phyloP scores from a whole-genome alignment of 2,888 invertebrate species.

The Augochlorella aurata region DNA sequence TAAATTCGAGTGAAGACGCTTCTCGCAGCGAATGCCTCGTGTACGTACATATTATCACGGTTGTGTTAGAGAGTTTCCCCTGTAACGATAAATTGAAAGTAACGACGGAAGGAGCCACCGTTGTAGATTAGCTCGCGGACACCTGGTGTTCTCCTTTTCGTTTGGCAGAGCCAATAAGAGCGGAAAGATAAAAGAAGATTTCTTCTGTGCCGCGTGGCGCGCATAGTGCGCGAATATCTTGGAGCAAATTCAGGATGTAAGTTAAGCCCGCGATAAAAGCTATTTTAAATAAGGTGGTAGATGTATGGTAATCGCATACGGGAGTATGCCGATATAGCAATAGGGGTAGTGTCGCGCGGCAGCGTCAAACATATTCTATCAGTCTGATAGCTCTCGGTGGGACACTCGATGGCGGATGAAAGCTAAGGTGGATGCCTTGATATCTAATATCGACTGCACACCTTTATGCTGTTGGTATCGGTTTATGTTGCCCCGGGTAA shows the following conservation, averaged over 20 bases:
- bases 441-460: constrained; percentile 72
- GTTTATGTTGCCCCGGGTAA: constrained; percentile 67
- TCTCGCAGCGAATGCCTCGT: too few species aligned
- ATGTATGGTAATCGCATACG: constrained; percentile 73
- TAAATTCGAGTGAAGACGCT: too few species aligned
- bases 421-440: constrained; percentile 66
- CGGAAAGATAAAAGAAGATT: constrained; percentile 9
- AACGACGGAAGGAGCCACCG: neutral
- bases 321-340: constrained; percentile 28
- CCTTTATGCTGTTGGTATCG: constrained; percentile 68
- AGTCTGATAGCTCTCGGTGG: constrained; percentile 77
- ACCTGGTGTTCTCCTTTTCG: neutral
- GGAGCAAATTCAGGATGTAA: constrained; percentile 58
- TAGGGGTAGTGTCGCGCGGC: constrained; percentile 40
- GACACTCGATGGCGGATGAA: constrained; percentile 67
- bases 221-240: neutral
- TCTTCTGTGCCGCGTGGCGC: neutral
- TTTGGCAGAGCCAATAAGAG: neutral
- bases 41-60: too few species aligned
- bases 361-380: constrained; percentile 74
- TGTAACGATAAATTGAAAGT: too few species aligned
- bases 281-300: constrained; percentile 75
- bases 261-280: constrained; percentile 73
- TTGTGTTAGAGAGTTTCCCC: too few species aligned
- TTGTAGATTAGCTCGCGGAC: neutral